Base-by-base conservation (phyloP, 2,888 invertebrate genomes). In the Nymphalis c-album region DNA sequence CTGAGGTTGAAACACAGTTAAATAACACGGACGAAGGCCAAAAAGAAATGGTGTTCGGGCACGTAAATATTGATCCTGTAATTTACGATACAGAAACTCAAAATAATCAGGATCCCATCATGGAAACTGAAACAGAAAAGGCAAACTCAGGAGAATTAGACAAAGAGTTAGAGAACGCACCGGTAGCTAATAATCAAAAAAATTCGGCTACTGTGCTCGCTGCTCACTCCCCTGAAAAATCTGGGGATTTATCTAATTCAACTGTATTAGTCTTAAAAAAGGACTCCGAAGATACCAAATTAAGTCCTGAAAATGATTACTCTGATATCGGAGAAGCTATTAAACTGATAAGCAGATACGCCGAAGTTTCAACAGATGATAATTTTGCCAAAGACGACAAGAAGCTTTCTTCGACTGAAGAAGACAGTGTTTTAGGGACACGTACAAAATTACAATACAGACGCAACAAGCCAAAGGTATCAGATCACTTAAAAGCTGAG, bases 261-360 rank as follows among this genome's bases (percentile, higher is more conserved):
- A 74, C 75, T 60, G 67, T 75, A 20, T 80, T 80, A 64, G 73
- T 81, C 62, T 76, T 85, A 57, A 86, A 84, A 68, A 85, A 85
- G 74, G 80, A 83, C 68, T 77, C 75, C 64, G 88, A 87, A 67
- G 82, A 83, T 74, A 84, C 79, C 64, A 91, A 92, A 81, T 80
- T 92, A 40, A 91, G 85, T 71, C 92, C 92, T 53, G 92, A 92
- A 82, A 89, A 84, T 67, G 92, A 92, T 75, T 92, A 91, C 71
- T 87, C 90, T 20, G 90, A 92, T 71, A 91, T 92, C 61, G 91
- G 91, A 69, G 91, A 92, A 81, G 91, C 92, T 71, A 91, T 92
- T 64, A 92, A 91, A 80, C 77, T 92, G 60, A 92, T 92, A 74
- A 92, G 92, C 75, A 84, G 92, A 71, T 92, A 90, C 76, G 92